phyloP scores from a whole-genome alignment of 2,888 invertebrate genomes.

The Trichogramma evanescens region DNA sequence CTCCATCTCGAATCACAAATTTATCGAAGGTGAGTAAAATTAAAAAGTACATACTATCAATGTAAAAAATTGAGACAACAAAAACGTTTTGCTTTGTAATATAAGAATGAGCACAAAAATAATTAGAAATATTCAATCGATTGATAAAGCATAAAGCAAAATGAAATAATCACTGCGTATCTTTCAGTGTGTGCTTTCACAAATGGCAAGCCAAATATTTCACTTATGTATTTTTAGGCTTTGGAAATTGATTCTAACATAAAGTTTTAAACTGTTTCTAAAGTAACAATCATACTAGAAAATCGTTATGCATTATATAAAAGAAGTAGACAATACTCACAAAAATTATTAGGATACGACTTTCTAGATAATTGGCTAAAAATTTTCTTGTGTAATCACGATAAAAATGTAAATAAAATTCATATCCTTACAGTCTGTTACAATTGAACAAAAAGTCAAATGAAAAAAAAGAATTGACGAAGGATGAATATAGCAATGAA shows the following conservation, averaged over 20 bases:
- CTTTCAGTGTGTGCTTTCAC: conserved; percentile 1
- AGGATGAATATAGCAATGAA: too few species aligned
- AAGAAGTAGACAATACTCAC: neutral
- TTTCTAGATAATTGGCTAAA: too few species aligned
- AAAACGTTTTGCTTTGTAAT: conserved; percentile 15
- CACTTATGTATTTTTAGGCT: conserved; percentile 2
- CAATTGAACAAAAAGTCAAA: too few species aligned
- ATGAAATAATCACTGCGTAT: conserved; percentile 6
- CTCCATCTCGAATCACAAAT: conserved; percentile 18
- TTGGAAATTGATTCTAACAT: neutral
- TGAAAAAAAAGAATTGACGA: too few species aligned
- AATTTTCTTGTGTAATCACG: too few species aligned
- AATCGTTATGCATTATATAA: neutral
- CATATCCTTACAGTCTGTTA: too few species aligned
- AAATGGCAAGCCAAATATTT: conserved; percentile 8
- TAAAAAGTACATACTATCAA: conserved; percentile 18
- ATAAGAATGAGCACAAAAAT: neutral
- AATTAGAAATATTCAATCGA: conserved; percentile 4
- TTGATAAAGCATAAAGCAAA: conserved; percentile 5
- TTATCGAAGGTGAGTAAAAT: conserved; percentile 23
- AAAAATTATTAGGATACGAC: too few species aligned
- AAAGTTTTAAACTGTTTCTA: conserved; percentile 6
- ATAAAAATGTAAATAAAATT: too few species aligned
- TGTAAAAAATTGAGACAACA: conserved; percentile 3
- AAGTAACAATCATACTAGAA: neutral